Base-by-base conservation (phyloP, 2,888 invertebrate species). In the Carpatolechia fugitivella region DNA sequence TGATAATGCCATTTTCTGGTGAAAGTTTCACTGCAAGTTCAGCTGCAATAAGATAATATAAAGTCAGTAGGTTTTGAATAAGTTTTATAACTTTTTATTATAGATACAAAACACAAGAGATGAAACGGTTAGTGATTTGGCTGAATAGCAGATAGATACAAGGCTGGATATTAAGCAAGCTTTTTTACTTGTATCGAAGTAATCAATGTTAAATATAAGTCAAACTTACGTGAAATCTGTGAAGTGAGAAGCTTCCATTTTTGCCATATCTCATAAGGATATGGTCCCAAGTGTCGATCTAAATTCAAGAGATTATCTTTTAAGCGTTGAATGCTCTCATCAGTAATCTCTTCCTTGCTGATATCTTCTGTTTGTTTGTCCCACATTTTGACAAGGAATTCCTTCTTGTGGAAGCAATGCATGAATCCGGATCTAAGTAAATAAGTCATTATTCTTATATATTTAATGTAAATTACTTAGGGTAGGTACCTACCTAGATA, bases 321-420 rank as follows among this genome's bases (percentile, higher is more conserved):
- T 18, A 96, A 91, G 36, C 92, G 82, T 57, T 93, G 85, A 6
- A 95, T 78, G 63, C 94, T 94, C 58, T 93, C 92, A 41, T 94
- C 93, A 13, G 92, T 87, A 4, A 95, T 91, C 62, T 91, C 92
- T 74, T 93, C 92, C 4, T 84, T 85, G 61, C 93, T 90, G 13
- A 97, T 90, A 72, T 96, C 95, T 85, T 99, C 98, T 2, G 89
- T 85, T 16, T 91, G 84, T 54, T 90, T 86, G 77, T 98, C 95
- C 98, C 99, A 99, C 78, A 94, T 95, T 71, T 93, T 95, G 0
- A 98, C 95, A 1, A 99, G 74, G 61, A 99, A 92, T 84, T 99
- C 98, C 57, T 93, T 92, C 63, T 93, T 92, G 63, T 93, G 91
- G 74, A 99, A 99, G 72, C 93, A 92, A 76, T 98, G 94, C 75